A percentile compares a stretch with the other conserved stretches of the same genome.
Evolutionary conservation across 2,888 invertebrate species (phyloP).

Genomic region (Dryobotodes eremita): DNA sequence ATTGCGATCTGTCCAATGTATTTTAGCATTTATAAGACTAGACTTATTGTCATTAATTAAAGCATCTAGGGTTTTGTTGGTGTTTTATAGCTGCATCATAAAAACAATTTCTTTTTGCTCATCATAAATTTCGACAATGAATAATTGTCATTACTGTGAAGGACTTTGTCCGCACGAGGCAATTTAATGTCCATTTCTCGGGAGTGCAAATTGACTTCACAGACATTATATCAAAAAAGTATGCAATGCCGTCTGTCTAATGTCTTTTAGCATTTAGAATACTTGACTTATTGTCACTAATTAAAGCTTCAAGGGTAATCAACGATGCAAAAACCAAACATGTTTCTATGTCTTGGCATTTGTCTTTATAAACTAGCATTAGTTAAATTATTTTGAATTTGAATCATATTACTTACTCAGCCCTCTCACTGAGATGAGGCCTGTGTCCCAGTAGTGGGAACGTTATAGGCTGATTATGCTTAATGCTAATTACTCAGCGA

Average conservation of each 20-base stretch:
- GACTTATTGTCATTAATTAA: slow-evolving; percentile 25
- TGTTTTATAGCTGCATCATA: no score
- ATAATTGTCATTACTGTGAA: background rate
- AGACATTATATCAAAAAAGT: slow-evolving; percentile 41
- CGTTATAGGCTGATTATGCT: no score
- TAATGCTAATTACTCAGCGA: background rate
- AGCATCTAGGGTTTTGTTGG: background rate
- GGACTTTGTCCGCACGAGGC: background rate
- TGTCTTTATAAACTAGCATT: background rate
- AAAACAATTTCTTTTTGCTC: no score
- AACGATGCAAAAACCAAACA: background rate
- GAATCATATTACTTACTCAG: background rate
- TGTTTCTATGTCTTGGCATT: background rate
- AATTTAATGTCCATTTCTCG: slow-evolving; percentile 42
- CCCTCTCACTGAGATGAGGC: no score
- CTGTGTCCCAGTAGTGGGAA: no score
- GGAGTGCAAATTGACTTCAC: slow-evolving; percentile 47
- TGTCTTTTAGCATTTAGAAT: slow-evolving; percentile 6
- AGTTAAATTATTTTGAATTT: background rate
- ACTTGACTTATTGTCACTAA: slow-evolving; percentile 14
- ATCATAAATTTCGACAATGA: no score
- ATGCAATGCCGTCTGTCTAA: slow-evolving; percentile 14
- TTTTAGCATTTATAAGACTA: no score
- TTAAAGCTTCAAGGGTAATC: slow-evolving; percentile 20
- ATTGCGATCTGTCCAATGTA: slow-evolving; percentile 21